A percentile compares a stretch with the other conserved stretches of the same genome.
Conservation (phyloP, 23 tunicate genomes). For the Styela clava region DNA sequence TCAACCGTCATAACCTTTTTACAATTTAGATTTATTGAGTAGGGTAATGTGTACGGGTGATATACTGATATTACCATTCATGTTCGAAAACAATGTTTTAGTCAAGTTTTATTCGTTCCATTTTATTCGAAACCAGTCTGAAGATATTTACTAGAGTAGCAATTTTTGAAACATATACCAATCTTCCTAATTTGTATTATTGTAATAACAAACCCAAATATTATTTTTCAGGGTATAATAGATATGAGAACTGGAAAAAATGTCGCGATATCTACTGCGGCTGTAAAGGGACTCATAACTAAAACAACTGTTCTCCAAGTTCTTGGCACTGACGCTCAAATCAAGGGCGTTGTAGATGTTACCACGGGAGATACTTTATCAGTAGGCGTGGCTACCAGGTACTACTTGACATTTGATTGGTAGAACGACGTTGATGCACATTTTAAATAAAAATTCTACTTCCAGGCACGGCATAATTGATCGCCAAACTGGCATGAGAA, state of each 20-base stretch:
- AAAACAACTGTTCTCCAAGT: constrained; percentile 32
- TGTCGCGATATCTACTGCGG: constrained; percentile 23
- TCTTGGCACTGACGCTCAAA: constrained; percentile 31
- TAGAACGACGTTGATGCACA: neutral
- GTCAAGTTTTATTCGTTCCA: too few relatives aligned
- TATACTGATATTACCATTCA: too few relatives aligned
- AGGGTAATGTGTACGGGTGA: too few relatives aligned
- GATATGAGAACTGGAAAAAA: constrained; percentile 25
- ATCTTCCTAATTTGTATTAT: too few relatives aligned
- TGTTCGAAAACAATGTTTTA: too few relatives aligned
- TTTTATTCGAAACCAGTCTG: too few relatives aligned
- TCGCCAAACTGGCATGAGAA: constrained; percentile 33
- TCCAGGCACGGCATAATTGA: constrained; percentile 30
- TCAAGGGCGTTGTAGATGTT: constrained; percentile 25
- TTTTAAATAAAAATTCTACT: neutral
- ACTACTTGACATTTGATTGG: neutral
- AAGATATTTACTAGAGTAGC: too few relatives aligned
- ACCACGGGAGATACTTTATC: constrained; percentile 31
- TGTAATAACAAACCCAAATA: too few relatives aligned
- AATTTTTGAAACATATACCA: too few relatives aligned
- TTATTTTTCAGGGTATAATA: constrained; percentile 17
- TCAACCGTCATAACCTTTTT: too few relatives aligned
- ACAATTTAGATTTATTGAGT: too few relatives aligned
- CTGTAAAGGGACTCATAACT: constrained; percentile 13
- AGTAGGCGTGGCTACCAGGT: constrained; percentile 28